Evolutionary conservation across 2,113 vertebrate genomes (phyloP), one percentile per base, ranked within the genome.

Genomic region (Dasypus novemcinctus): DNA sequence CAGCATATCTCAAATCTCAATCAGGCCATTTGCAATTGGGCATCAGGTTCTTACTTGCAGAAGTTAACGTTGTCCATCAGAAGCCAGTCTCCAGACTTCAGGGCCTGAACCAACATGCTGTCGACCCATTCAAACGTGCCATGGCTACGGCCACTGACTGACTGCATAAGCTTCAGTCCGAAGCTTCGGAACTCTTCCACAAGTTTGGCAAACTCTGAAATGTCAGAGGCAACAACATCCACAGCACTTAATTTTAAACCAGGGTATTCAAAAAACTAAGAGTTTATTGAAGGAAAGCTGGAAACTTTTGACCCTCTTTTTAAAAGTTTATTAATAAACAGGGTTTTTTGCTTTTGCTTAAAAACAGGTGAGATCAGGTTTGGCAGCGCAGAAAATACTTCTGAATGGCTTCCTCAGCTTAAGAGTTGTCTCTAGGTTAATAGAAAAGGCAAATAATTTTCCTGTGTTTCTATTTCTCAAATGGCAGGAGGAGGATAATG

Each of bases 11-110:
- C 69, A 96, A 84, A 68, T 76, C 89, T 91, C 54, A 93, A 54
- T 27, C 8, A 78, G 25, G n/a, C 7, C 59, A 54, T 12, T 89
- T 17, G 7, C 21, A 43, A 91, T 12, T 38, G 10, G 41, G 38
- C 9, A 17, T n/a, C 68, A 82, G 72, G 78, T 75, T 64, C 98
- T 98, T 98, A 99, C 99, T 99, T 99, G 99, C 99, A 99, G 98
- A 99, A 99, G 98, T 99, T 99, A 93, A 99, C 99, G 0, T 99
- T 99, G 98, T 99, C 99, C 99, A 99, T 99, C 68, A 99, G 98
- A 85, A 99, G 98, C 99, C 99, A 99, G 91, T 99, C 99, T 36
- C 99, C 99, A 52, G 99, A 98, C 49, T 99, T 99, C 92, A 99
- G 97, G 43, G 99, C 99, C 97, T 99, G 99, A 80, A 99, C 99